These are phyloP conservation scores for Copidosoma floridanum DNA, from an alignment of 1,140 invertebrate genomes.

Conservation along the genomic window DNA sequence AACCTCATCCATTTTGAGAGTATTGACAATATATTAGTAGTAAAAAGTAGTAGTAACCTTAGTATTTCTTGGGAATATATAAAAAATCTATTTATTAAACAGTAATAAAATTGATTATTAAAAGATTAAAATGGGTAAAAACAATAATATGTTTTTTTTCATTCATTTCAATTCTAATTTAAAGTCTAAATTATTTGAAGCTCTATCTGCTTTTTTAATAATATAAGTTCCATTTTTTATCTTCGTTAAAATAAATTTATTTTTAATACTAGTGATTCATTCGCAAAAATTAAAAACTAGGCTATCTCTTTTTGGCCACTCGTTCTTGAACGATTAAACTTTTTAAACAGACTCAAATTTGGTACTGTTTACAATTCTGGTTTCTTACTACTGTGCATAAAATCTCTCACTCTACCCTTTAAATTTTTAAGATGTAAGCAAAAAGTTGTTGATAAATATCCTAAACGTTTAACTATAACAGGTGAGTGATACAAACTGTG, in stretches of 20 bases:
- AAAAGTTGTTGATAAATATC: conserved; percentile 17
- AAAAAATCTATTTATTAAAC: too few relatives aligned
- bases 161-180: neutral
- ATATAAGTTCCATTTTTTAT: neutral
- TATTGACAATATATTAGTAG: too few relatives aligned
- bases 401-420: neutral
- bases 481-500: conserved; percentile 26
- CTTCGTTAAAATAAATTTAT: neutral
- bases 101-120: too few relatives aligned
- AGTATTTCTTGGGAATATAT: too few relatives aligned
- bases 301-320: neutral
- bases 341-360: neutral
- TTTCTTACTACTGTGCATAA: neutral
- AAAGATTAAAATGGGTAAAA: too few relatives aligned
- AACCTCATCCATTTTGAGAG: too few relatives aligned
- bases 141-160: too few relatives aligned
- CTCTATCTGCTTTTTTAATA: neutral
- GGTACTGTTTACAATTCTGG: neutral
- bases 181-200: neutral
- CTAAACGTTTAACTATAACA: conserved; percentile 20
- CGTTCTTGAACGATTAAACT: neutral
- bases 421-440: conserved; percentile 5
- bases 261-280: neutral
- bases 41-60: too few relatives aligned
- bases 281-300: neutral